phyloP scores from a whole-genome alignment of 2,113 vertebrate species.

The Austrofundulus limnaeus region DNA sequence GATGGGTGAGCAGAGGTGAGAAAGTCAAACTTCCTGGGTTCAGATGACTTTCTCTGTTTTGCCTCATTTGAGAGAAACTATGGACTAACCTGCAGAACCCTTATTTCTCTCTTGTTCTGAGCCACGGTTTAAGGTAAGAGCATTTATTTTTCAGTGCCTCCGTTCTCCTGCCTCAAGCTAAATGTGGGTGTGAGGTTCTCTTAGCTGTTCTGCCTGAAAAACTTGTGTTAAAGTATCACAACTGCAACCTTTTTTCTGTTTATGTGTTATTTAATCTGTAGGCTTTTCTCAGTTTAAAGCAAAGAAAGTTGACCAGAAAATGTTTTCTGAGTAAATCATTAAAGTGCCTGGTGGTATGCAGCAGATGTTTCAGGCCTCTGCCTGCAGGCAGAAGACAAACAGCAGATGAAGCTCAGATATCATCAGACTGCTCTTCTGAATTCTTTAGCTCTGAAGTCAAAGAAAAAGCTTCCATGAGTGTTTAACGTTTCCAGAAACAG shows the following conservation, averaged over 20 bases:
- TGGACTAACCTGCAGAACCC: constrained; percentile 23
- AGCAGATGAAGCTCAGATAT: not conserved
- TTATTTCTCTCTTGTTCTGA: not conserved
- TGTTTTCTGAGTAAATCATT: not conserved
- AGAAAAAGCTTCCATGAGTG: not conserved
- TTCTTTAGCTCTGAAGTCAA: constrained; percentile 30
- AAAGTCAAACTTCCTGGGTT: constrained; percentile 44
- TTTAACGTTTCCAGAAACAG: not conserved
- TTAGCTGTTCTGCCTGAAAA: not conserved
- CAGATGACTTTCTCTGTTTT: constrained; percentile 25
- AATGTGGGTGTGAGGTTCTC: not conserved
- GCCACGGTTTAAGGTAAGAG: constrained; percentile 46
- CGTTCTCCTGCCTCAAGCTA: not conserved
- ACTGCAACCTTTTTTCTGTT: not conserved
- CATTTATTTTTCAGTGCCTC: not conserved
- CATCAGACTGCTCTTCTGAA: not conserved
- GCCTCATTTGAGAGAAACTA: not conserved
- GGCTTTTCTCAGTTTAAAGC: too few species aligned
- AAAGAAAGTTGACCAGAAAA: not conserved
- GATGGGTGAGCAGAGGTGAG: constrained; percentile 19
- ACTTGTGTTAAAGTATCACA: not conserved
- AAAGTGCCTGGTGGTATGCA: constrained; percentile 50
- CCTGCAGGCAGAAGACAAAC: constrained; percentile 1
- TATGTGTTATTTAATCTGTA: constrained; percentile 13
- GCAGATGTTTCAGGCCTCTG: constrained; percentile 12